Conservation (phyloP, 2,888 invertebrate genomes). For the Dyspetes luteomarginatus region DNA sequence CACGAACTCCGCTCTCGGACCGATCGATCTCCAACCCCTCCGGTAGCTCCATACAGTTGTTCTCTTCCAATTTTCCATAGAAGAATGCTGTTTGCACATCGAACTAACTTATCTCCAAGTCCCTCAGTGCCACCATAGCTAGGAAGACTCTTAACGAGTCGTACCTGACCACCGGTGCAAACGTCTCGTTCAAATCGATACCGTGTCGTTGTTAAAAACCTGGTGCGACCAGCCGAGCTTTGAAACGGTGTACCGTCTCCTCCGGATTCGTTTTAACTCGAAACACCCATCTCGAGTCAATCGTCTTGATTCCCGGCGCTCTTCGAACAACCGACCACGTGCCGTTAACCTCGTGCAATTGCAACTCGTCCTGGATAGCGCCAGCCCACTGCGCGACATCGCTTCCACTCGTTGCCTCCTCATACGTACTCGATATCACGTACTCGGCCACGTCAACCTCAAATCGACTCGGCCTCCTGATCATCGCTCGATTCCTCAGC, state of each 20-base stretch:
- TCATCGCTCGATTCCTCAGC: conserved; percentile 19
- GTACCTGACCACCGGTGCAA: conserved; percentile 56
- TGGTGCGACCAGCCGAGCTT: conserved; percentile 62
- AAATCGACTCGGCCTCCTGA: background rate
- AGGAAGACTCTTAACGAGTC: conserved; percentile 55
- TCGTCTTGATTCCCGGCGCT: conserved; percentile 13
- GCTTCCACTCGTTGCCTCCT: background rate
- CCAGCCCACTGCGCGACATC: conserved; percentile 9
- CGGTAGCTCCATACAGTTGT: conserved; percentile 55
- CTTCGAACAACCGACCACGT: conserved; percentile 44
- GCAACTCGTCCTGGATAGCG: background rate
- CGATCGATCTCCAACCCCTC: conserved; percentile 47
- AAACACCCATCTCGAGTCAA: conserved; percentile 64
- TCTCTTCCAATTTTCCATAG: conserved; percentile 59
- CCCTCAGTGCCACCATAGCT: conserved; percentile 59
- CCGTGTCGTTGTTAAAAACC: conserved; percentile 53
- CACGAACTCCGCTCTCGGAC: no score
- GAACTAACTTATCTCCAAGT: conserved; percentile 59
- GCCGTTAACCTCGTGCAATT: conserved; percentile 3
- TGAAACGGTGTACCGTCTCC: conserved; percentile 49
- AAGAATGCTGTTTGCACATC: conserved; percentile 67
- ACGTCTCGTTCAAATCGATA: conserved; percentile 34
- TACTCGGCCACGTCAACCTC: conserved; percentile 9
- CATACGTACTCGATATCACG: background rate
- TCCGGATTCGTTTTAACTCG: no score